These are phyloP conservation scores for Scolopax rusticola DNA, from an alignment of 2,797 vertebrate species.

Conservation along the genomic window DNA sequence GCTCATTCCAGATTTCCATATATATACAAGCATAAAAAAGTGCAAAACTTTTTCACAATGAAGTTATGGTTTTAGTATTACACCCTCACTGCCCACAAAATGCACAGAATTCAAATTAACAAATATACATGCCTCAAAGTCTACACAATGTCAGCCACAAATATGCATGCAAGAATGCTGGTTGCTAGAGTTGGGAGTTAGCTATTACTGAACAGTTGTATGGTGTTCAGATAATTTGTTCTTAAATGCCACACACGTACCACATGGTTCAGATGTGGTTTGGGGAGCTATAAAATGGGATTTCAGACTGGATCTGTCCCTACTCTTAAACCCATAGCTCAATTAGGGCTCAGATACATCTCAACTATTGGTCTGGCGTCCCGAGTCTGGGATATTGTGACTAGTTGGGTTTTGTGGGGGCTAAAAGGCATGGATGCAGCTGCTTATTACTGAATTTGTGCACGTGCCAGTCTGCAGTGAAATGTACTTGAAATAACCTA, in stretches of 20 bases:
- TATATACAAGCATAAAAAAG: not conserved
- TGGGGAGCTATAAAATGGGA: conserved; percentile 55
- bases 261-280: conserved; percentile 61
- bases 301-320: conserved; percentile 39
- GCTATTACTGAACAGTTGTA: conserved; percentile 59
- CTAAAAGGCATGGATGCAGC: conserved; percentile 33
- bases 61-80: conserved; percentile 29
- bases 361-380: not conserved
- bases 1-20: not conserved
- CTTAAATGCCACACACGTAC: conserved; percentile 14
- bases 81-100: conserved; percentile 58
- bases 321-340: not conserved
- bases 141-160: conserved; percentile 67
- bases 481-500: conserved; percentile 74
- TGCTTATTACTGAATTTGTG: conserved; percentile 62
- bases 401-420: conserved; percentile 16
- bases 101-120: conserved; percentile 61
- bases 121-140: conserved; percentile 53
- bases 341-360: not conserved
- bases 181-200: conserved; percentile 9
- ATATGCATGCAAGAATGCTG: conserved; percentile 47
- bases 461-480: conserved; percentile 67
- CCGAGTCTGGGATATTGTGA: conserved; percentile 25
- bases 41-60: conserved; percentile 4
- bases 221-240: conserved; percentile 41